Conservation (phyloP, 2,888 invertebrate genomes). For the Frankliniella intonsa region DNA sequence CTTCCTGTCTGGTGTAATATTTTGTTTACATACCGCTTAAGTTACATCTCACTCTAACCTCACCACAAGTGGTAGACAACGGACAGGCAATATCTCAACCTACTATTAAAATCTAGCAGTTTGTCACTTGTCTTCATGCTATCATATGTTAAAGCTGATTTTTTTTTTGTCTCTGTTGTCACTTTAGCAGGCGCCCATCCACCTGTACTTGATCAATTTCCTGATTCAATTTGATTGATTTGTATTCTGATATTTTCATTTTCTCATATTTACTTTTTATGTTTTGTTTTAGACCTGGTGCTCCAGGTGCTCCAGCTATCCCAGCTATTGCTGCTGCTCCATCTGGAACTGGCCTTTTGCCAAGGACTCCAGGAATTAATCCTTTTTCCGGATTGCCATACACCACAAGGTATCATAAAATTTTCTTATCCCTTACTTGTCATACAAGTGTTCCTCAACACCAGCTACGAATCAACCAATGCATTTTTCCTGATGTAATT, state of each 20-base stretch:
- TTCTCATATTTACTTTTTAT: slow-evolving; percentile 23
- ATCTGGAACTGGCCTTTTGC: slow-evolving; percentile 36
- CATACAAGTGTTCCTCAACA: background rate
- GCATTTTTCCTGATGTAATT: background rate
- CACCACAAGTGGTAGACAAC: too few species aligned
- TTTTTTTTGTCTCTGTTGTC: too few species aligned
- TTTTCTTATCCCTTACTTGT: background rate
- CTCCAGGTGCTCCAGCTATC: slow-evolving; percentile 44
- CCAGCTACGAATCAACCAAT: too few species aligned
- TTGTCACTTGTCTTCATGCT: too few species aligned
- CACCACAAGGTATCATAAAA: slow-evolving; percentile 60
- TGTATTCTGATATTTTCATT: slow-evolving; percentile 31
- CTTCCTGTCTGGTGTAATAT: too few species aligned
- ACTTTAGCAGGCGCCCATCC: slow-evolving; percentile 31
- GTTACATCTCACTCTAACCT: too few species aligned
- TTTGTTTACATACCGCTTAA: too few species aligned
- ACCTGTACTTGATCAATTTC: slow-evolving; percentile 10
- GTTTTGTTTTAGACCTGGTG: slow-evolving; percentile 40
- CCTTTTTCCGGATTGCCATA: slow-evolving; percentile 77
- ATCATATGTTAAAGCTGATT: too few species aligned
- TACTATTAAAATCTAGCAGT: too few species aligned
- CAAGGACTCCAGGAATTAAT: slow-evolving; percentile 52
- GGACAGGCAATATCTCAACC: too few species aligned
- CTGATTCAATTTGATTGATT: slow-evolving; percentile 6
- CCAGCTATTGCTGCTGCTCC: slow-evolving; percentile 51